Percentiles rank a stretch among this genome's conserved stretches.
Conservation (phyloP, 2,888 invertebrate species). For the Polydrusus pterygomalis region DNA sequence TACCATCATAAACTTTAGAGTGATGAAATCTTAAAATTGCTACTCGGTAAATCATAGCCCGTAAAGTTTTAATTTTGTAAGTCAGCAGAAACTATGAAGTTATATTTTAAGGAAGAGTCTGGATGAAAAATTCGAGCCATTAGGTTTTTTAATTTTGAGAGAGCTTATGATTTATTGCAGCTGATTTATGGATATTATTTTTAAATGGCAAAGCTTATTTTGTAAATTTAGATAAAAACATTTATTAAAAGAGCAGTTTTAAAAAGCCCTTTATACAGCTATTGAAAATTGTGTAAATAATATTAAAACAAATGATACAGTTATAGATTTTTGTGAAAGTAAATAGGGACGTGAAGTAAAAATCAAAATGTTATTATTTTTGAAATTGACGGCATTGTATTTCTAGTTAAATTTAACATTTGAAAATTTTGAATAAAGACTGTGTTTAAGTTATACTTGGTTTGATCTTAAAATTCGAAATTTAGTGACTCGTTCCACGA, state of each 20-base stretch:
- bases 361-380: no score
- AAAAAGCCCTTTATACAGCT: not conserved
- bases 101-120: constrained; percentile 45
- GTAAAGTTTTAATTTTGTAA: constrained; percentile 55
- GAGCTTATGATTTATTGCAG: constrained; percentile 32
- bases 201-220: constrained; percentile 11
- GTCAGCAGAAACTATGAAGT: constrained; percentile 56
- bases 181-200: constrained; percentile 28
- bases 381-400: no score
- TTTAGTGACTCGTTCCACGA: no score
- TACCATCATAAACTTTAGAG: constrained; percentile 48
- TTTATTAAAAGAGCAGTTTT: not conserved
- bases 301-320: no score
- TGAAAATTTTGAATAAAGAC: no score
- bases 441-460: no score
- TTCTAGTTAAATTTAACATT: no score
- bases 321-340: no score
- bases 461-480: no score
- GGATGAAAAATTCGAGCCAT: constrained; percentile 49
- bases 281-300: no score
- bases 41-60: constrained; percentile 51
- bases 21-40: constrained; percentile 54
- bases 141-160: constrained; percentile 46
- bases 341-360: no score
- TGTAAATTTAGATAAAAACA: not conserved